Evolutionary conservation across 2,888 invertebrate species (phyloP).

Genomic region (Baronia brevicornis): DNA sequence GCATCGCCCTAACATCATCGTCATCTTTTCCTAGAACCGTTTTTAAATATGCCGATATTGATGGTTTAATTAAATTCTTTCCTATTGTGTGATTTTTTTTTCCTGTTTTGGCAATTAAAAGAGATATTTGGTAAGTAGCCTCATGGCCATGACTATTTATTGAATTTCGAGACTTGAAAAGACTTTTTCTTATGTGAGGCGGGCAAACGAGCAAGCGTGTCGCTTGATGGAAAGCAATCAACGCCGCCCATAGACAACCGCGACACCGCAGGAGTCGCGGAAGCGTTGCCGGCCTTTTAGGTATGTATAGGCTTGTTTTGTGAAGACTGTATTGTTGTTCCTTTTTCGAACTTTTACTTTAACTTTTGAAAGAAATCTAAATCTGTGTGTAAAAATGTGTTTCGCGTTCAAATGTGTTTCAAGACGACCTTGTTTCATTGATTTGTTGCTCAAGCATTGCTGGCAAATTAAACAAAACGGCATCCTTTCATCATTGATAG

Average conservation of each 20-base stretch:
- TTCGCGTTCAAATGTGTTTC: conserved; percentile 4
- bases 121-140: conserved; percentile 11
- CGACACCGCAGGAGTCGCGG: too few species aligned
- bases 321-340: too few species aligned
- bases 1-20: conserved; percentile 12
- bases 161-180: neutral
- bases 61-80: conserved; percentile 8
- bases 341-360: too few species aligned
- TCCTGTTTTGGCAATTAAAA: conserved; percentile 9
- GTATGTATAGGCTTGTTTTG: too few species aligned
- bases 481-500: conserved; percentile 1
- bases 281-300: too few species aligned
- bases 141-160: conserved; percentile 1
- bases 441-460: conserved; percentile 3
- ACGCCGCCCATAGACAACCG: too few species aligned
- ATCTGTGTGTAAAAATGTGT: too few species aligned
- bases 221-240: too few species aligned
- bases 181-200: too few species aligned
- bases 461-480: conserved; percentile 6
- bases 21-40: conserved; percentile 12
- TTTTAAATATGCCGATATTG: conserved; percentile 10
- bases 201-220: too few species aligned
- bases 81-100: conserved; percentile 12
- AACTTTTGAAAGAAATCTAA: too few species aligned
- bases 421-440: conserved; percentile 7